Evolutionary conservation across 23 tunicate genomes (phyloP).

Genomic region (Pegea sp.): DNA sequence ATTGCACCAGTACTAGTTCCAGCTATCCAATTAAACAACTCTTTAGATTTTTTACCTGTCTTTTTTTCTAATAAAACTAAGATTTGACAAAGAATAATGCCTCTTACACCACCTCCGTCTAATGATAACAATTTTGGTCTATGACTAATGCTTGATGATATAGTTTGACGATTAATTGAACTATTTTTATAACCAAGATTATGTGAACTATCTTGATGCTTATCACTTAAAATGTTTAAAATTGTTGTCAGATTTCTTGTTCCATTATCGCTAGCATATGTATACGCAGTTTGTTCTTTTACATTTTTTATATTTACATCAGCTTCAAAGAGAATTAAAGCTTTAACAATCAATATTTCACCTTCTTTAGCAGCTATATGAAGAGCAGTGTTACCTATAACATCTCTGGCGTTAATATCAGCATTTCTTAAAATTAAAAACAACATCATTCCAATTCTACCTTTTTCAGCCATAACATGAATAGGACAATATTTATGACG

Average conservation of each 20-base stretch:
- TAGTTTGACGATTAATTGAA: background rate
- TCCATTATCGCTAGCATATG: slow-evolving; percentile 3
- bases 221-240: background rate
- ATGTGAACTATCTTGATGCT: background rate
- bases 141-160: background rate
- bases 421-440: background rate
- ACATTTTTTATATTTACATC: slow-evolving; percentile 14
- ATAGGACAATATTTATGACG: background rate
- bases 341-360: slow-evolving; percentile 8
- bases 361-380: slow-evolving; percentile 1
- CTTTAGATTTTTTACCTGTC: slow-evolving; percentile 11
- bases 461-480: background rate
- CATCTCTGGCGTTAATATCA: background rate
- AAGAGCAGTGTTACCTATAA: slow-evolving; percentile 7
- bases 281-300: slow-evolving; percentile 6
- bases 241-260: background rate
- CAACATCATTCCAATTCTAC: background rate
- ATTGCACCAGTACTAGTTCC: slow-evolving; percentile 42
- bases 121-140: slow-evolving; percentile 14
- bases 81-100: slow-evolving; percentile 15
- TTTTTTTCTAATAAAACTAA: slow-evolving; percentile 16
- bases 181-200: too few relatives aligned
- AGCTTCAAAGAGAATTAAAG: slow-evolving; percentile 5
- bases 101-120: slow-evolving; percentile 33
- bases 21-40: slow-evolving; percentile 17